Evolutionary conservation across 2,888 invertebrate genomes (phyloP).

Genomic region (Pteria penguin): DNA sequence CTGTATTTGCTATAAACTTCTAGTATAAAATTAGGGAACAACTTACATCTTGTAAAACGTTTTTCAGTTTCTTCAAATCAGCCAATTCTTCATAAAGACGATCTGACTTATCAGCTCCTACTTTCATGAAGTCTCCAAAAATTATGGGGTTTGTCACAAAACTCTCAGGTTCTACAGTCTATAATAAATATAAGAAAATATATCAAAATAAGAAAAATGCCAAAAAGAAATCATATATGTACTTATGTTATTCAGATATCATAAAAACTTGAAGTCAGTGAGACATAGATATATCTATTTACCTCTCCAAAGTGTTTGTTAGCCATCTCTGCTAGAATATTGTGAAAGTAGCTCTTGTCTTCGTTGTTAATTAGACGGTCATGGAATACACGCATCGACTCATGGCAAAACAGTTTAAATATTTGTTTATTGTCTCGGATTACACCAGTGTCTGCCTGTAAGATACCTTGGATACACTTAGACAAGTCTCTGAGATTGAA

Average conservation of each 20-base stretch:
- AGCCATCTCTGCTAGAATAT: slow-evolving; percentile 79
- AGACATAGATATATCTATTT: neutral
- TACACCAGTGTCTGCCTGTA: slow-evolving; percentile 86
- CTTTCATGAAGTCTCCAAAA: slow-evolving; percentile 92
- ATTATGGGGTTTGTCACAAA: slow-evolving; percentile 82
- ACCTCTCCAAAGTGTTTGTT: slow-evolving; percentile 80
- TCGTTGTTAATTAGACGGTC: slow-evolving; percentile 80
- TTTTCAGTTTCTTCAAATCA: slow-evolving; percentile 86
- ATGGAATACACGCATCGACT: slow-evolving; percentile 80
- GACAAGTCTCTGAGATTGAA: slow-evolving; percentile 86
- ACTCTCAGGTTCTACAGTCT: slow-evolving; percentile 76
- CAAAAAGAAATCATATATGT: neutral
- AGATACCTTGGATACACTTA: slow-evolving; percentile 92
- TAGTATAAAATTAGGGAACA: neutral
- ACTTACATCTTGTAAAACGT: slow-evolving; percentile 85
- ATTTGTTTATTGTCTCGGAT: slow-evolving; percentile 77
- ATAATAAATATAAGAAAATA: neutral
- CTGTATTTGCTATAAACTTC: neutral
- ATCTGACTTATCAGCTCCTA: slow-evolving; percentile 86
- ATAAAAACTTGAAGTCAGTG: too few relatives aligned
- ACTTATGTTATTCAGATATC: too few relatives aligned
- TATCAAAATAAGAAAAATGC: neutral
- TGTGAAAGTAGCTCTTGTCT: slow-evolving; percentile 79
- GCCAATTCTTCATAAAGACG: slow-evolving; percentile 90
- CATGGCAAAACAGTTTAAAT: slow-evolving; percentile 80